A percentile compares a stretch with the other conserved stretches of the same genome.
Conservation (phyloP, 2,797 vertebrate genomes). For the Myoxocephalus aenaeus region DNA sequence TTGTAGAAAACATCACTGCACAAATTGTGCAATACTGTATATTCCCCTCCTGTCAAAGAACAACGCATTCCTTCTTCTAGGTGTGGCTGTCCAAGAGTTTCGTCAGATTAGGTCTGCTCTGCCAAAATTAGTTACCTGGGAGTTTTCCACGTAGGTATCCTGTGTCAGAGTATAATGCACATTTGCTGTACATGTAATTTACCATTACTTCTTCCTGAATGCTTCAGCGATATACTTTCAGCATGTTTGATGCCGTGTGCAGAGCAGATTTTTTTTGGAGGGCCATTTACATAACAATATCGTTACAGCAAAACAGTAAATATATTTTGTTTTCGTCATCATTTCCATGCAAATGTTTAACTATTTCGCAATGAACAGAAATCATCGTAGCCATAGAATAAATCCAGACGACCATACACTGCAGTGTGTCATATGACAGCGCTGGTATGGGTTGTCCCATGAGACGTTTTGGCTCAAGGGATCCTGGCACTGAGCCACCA, state of each 20-base stretch:
- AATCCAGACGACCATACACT: background rate
- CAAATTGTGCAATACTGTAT: conserved; percentile 43
- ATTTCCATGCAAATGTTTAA: background rate
- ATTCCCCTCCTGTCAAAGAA: conserved; percentile 20
- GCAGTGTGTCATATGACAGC: conserved; percentile 67
- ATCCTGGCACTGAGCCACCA: conserved; percentile 77
- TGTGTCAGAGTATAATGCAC: background rate
- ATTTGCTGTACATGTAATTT: background rate
- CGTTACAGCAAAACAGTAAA: background rate
- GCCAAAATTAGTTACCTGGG: background rate
- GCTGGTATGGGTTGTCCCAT: conserved; percentile 73
- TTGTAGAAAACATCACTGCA: conserved; percentile 34
- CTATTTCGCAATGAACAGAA: background rate
- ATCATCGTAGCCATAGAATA: background rate
- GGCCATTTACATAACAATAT: background rate
- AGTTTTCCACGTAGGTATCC: background rate
- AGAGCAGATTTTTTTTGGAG: background rate
- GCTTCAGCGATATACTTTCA: background rate
- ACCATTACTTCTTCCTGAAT: background rate
- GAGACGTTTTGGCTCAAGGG: conserved; percentile 76
- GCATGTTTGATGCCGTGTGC: background rate
- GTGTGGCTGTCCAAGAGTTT: conserved; percentile 39
- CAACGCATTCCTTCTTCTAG: conserved; percentile 35
- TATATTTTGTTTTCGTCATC: background rate
- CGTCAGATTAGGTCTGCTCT: conserved; percentile 12